Conservation (phyloP, 2,888 invertebrate genomes). For the Ennomos fuscantarius region DNA sequence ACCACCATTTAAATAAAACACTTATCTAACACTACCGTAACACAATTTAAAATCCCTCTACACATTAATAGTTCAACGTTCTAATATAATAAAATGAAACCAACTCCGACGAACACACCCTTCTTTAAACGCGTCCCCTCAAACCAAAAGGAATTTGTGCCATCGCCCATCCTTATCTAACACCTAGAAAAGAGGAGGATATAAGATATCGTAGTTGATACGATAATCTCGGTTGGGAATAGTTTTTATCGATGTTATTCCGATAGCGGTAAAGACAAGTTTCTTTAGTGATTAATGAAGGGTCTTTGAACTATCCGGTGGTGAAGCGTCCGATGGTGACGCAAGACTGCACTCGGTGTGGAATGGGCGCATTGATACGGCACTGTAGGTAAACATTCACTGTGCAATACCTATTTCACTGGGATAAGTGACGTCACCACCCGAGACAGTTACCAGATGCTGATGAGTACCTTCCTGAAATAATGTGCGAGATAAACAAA, state of each 20-base stretch:
- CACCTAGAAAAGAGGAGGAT: constrained; percentile 33
- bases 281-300: constrained; percentile 58
- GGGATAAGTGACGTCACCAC: constrained; percentile 17
- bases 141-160: constrained; percentile 18
- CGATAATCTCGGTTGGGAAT: constrained; percentile 36
- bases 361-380: constrained; percentile 24
- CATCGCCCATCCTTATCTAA: constrained; percentile 30
- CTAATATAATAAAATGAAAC: constrained; percentile 4
- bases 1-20: constrained; percentile 1
- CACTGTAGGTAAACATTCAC: constrained; percentile 6
- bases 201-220: constrained; percentile 25
- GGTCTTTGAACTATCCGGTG: constrained; percentile 60
- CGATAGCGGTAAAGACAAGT: constrained; percentile 48
- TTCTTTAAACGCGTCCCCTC: constrained; percentile 18
- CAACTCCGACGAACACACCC: constrained; percentile 6
- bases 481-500: too few relatives aligned
- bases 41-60: too few relatives aligned
- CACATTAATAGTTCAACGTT: too few relatives aligned
- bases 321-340: constrained; percentile 39
- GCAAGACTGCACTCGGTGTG: constrained; percentile 21
- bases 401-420: neutral
- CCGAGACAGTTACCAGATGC: neutral
- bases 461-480: too few relatives aligned
- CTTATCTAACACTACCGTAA: neutral
- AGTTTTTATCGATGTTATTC: constrained; percentile 35